Conservation (phyloP, 1,140 invertebrate genomes). For the Hirudo medicinalis region DNA sequence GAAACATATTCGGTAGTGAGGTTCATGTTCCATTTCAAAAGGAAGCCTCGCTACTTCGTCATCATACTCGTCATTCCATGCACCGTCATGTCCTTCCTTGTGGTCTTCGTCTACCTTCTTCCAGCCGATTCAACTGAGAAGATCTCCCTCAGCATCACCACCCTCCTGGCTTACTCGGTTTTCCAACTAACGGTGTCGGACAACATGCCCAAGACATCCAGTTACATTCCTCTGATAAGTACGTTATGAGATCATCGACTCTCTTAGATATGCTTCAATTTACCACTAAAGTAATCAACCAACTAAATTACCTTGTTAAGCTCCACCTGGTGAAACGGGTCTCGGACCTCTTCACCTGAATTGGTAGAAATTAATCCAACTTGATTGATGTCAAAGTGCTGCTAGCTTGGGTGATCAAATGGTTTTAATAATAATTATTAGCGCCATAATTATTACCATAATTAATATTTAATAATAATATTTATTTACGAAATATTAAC, state of each 20-base stretch:
- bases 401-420: too few species aligned
- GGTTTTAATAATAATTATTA: too few species aligned
- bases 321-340: too few species aligned
- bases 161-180: constrained; percentile 37
- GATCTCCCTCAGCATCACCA: constrained; percentile 71
- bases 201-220: constrained; percentile 91
- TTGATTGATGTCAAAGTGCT: too few species aligned
- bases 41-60: constrained; percentile 12
- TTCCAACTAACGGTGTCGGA: constrained; percentile 46
- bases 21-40: constrained; percentile 32
- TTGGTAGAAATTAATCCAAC: too few species aligned
- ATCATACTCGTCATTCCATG: constrained; percentile 23
- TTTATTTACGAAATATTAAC: too few species aligned
- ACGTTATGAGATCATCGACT: constrained; percentile 18
- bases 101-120: constrained; percentile 22
- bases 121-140: constrained; percentile 37
- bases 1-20: constrained; percentile 41
- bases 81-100: constrained; percentile 17
- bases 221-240: constrained; percentile 93
- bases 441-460: too few species aligned
- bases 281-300: too few species aligned
- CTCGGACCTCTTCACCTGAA: too few species aligned
- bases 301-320: too few species aligned
- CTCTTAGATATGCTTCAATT: too few species aligned
- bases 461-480: too few species aligned